These are phyloP conservation scores for Callipepla californica DNA, from an alignment of 2,113 vertebrate species.

Conservation along the genomic window DNA sequence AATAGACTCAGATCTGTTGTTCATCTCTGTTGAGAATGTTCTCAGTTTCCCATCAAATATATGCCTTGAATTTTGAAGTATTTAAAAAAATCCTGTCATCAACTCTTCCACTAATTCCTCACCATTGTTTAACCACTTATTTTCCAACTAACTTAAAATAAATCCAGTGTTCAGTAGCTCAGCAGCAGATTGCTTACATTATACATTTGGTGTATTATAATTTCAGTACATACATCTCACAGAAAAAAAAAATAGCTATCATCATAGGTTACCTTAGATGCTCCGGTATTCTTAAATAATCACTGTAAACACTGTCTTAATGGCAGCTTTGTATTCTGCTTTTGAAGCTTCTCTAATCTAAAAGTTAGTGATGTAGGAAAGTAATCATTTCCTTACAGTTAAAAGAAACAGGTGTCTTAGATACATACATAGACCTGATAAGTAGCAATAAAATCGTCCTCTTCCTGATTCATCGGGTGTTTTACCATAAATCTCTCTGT, in stretches of 20 bases:
- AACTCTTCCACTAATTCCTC: background rate
- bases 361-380: background rate
- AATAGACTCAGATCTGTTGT: background rate
- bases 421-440: background rate
- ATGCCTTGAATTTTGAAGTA: background rate
- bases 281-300: background rate
- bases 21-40: background rate
- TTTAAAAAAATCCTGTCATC: background rate
- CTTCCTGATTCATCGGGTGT: background rate
- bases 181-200: background rate
- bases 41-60: background rate
- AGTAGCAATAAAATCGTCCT: background rate
- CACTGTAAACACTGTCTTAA: background rate
- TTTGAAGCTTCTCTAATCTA: background rate
- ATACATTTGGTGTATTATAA: background rate
- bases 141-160: background rate
- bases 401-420: background rate
- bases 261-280: background rate
- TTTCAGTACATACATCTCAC: background rate
- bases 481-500: background rate
- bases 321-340: background rate
- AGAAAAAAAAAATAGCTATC: background rate
- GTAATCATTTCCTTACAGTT: background rate
- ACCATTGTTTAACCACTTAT: background rate
- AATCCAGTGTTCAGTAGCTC: background rate